Evolutionary conservation across 2,797 vertebrate species (phyloP), one percentile per base, ranked within the genome.

Genomic region (Salmo trutta): DNA sequence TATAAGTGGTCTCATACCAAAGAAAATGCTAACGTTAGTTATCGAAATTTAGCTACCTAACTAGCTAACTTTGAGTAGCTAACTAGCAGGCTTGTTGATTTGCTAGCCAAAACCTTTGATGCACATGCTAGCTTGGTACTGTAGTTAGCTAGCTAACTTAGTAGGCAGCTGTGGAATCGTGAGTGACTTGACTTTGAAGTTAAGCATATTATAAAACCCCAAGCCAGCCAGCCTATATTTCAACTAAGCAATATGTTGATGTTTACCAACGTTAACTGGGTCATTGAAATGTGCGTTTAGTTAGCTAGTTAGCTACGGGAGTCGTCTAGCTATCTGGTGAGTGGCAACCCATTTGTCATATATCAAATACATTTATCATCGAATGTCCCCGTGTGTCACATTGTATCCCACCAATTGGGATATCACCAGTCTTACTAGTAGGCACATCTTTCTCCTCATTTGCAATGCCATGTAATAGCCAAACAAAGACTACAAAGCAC

Each of bases 401-500:
- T 47, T 47, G 10, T 47, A 14, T 47, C 21, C 21, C 59, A 64
- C 59, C 29, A 33, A 6, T 27, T 68, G 16, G 14, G 31, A 31
- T 31, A 31, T 36, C 31, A 31, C 14, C 66, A 16, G 14, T 4
- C 29, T 33, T 33, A 15, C 29, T 36, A 16, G 16, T 19, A 36
- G 6, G 31, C 65, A 33, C 65, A 15, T 33, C 15, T n/a, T 68
- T 33, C 8, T 71, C 10, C 36, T 41, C n/a, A 70, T 41, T 51
- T 71, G 69, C 10, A 14, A 47, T 69, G 67, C n/a, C 33, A 19
- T 67, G 16, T 27, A 68, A 68, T 59, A 41, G 31, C 56, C 36
- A 16, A 74, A 73, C 71, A 73, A 73, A 73, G 71, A 73, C 71
- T 54, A 73, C 71, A 73, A 73, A 59, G 71, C 15, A 36, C 66